Conservation (phyloP, 2,113 vertebrate species). For the Potamarius usumacintae region DNA sequence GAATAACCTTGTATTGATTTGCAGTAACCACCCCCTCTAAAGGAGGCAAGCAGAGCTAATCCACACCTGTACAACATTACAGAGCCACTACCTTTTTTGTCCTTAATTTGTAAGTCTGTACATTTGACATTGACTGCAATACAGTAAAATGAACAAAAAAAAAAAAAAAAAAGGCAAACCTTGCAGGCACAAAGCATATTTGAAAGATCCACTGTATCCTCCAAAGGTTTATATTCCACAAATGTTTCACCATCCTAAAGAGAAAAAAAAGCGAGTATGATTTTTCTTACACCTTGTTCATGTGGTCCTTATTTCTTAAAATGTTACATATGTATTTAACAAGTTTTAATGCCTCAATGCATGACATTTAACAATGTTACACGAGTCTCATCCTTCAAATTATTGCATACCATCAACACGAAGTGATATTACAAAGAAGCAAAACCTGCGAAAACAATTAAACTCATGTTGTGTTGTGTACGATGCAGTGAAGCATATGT, state of each 20-base stretch:
- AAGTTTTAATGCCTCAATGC: not conserved
- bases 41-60: not conserved
- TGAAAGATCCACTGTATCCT: constrained; percentile 86
- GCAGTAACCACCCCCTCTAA: not conserved
- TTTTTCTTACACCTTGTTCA: not conserved
- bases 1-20: not conserved
- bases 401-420: not conserved
- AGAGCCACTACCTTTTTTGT: not conserved
- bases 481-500: too few relatives aligned
- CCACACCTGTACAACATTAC: not conserved
- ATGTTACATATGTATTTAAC: not conserved
- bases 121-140: not conserved
- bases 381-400: not conserved
- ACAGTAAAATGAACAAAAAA: constrained; percentile 47
- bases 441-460: not conserved
- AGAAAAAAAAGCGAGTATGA: not conserved
- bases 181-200: constrained; percentile 94
- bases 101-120: not conserved
- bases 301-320: not conserved
- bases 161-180: constrained; percentile 73
- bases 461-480: too few relatives aligned
- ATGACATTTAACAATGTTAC: not conserved
- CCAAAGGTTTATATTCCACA: constrained; percentile 89
- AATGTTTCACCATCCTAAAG: constrained; percentile 85
- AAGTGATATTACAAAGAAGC: not conserved